These are phyloP conservation scores for Epistrophe grossulariae DNA, from an alignment of 2,888 invertebrate genomes.

Conservation along the genomic window DNA sequence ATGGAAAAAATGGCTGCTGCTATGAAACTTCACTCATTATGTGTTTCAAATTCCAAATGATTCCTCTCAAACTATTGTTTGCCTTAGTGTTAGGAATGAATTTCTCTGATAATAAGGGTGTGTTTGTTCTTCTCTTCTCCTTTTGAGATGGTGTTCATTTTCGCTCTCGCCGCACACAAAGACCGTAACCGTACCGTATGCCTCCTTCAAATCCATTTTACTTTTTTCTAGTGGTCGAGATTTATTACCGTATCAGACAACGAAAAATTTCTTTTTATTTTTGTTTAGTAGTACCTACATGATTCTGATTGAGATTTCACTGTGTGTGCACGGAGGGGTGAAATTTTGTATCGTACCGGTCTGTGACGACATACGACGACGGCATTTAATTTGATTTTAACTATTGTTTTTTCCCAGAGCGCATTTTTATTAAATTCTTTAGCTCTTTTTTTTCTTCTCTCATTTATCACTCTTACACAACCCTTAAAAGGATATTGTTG, in stretches of 20 bases:
- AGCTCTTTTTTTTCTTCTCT: background rate
- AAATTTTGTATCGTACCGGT: conserved; percentile 35
- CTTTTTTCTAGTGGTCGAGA: conserved; percentile 39
- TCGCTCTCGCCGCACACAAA: background rate
- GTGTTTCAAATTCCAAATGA: conserved; percentile 30
- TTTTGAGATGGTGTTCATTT: background rate
- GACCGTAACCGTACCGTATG: background rate
- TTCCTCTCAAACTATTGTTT: conserved; percentile 17
- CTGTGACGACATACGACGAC: conserved; percentile 2
- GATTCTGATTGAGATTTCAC: conserved; percentile 34
- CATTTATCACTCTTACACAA: conserved; percentile 2
- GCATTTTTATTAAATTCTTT: conserved; percentile 34
- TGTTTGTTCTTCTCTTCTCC: conserved; percentile 41
- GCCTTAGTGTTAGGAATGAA: conserved; percentile 48
- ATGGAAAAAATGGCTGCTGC: conserved; percentile 69
- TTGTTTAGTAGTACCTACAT: background rate
- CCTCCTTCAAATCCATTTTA: conserved; percentile 28
- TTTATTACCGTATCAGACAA: conserved; percentile 61
- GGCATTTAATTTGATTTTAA: conserved; percentile 67
- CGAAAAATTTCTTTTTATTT: conserved; percentile 20
- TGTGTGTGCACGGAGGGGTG: conserved; percentile 50
- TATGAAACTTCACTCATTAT: background rate
- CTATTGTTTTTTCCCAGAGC: conserved; percentile 58
- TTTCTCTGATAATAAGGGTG: conserved; percentile 41
- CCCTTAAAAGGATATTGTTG: conserved; percentile 15